Evolutionary conservation across 1,140 invertebrate species (phyloP), one percentile per base, ranked within the genome.

Genomic region (Xylocopa sonorina): DNA sequence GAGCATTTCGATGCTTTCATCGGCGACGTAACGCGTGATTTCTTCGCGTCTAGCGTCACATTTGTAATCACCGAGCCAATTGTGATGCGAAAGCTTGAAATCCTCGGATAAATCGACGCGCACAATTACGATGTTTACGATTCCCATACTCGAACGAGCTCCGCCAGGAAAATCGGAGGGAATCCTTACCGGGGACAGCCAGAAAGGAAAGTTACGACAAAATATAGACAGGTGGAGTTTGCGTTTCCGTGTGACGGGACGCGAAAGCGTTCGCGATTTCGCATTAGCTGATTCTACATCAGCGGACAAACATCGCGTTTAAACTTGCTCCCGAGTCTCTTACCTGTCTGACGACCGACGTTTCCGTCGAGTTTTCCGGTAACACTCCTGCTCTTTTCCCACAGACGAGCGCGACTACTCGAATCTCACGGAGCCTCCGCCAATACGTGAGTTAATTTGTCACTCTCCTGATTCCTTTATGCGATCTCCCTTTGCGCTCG

Each of bases 251-350:
- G 12, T 14, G 68, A 78, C 38, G 29, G 77, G 24, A 73, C 77
- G 48, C 48, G 60, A 78, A 78, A 78, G 77, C 77, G 41, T 78
- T 55, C 69, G 27, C 41, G 34, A 51, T 64, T 29, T 78, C 46
- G 16, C 58, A 63, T 46, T 62, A 53, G 46, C 72, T 27, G 48
- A 74, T 84, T 84, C 62, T 63, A 67, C 72, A 76, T 80, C 62
- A 51, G 53, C 55, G 62, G 78, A 38, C 74, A 84, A 84, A 84
- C 50, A 84, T 84, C 53, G 53, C 60, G 53, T 69, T 83, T 80
- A 71, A 84, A 84, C 69, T 80, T 77, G 41, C 76, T 43, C 41
- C 53, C 46, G 78, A 72, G 50, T 50, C 71, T 43, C 48, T 50
- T 46, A 75, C 69, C 62, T 55, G 43, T 24, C 14, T 50, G 83